Conservation (phyloP, 2,888 invertebrate species). For the Lumbricus terrestris region DNA sequence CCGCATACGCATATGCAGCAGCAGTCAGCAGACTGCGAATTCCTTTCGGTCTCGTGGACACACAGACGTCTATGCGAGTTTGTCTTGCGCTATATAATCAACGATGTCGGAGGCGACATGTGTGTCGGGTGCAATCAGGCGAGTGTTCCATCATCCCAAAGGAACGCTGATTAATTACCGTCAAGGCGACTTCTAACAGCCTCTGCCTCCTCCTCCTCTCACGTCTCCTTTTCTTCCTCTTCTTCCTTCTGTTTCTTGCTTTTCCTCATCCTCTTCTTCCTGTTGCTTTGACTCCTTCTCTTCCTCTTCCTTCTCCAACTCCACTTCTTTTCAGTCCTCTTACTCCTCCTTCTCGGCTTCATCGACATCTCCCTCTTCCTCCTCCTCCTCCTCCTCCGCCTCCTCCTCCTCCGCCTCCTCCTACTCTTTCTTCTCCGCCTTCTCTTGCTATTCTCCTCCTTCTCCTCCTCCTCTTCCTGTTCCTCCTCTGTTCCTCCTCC, state of each 20-base stretch:
- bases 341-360: too few species aligned
- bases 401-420: not conserved
- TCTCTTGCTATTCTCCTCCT: not conserved
- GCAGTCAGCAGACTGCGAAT: not conserved
- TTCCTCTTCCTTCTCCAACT: not conserved
- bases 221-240: not conserved
- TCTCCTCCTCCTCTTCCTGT: not conserved
- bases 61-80: not conserved
- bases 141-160: not conserved
- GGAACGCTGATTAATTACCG: not conserved
- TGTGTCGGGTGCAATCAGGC: conserved; percentile 3
- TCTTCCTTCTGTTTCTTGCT: not conserved
- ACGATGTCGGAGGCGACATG: not conserved
- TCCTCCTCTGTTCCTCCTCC: not conserved
- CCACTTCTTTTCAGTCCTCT: not conserved
- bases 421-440: too few species aligned
- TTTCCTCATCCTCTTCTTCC: too few species aligned
- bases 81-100: not conserved
- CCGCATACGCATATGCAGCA: too few species aligned
- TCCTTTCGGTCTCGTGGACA: not conserved
- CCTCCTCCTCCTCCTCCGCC: not conserved
- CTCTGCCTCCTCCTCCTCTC: not conserved
- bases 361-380: not conserved
- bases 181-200: not conserved
- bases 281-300: not conserved